Percentiles rank a stretch among this genome's conserved stretches.
These are phyloP conservation scores for Vesta saturnalis DNA, from an alignment of 2,888 invertebrate genomes.

Conservation along the genomic window DNA sequence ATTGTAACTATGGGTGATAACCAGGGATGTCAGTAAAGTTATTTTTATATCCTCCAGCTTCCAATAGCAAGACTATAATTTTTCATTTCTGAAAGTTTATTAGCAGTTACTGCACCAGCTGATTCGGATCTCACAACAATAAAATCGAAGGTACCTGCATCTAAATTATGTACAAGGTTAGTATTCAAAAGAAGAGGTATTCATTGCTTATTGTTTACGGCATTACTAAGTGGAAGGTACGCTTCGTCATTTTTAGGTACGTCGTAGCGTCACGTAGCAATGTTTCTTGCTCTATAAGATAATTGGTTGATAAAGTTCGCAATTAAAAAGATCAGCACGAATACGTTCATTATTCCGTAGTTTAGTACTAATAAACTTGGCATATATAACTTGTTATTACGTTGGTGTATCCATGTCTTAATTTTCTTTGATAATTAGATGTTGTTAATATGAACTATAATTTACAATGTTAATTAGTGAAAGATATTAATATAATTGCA, in stretches of 20 bases:
- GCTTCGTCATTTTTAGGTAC: not conserved
- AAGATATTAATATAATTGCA: too few relatives aligned
- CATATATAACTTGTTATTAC: too few relatives aligned
- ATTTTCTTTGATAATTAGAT: too few relatives aligned
- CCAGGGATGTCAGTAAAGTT: constrained; percentile 27
- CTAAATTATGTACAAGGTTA: not conserved
- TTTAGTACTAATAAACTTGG: too few relatives aligned
- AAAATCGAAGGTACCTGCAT: constrained; percentile 67
- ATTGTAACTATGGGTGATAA: constrained; percentile 23
- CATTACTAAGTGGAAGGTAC: not conserved
- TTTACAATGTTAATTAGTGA: too few relatives aligned
- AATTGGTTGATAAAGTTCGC: too few relatives aligned
- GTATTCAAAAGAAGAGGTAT: too few relatives aligned
- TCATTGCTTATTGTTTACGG: not conserved
- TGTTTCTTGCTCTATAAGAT: not conserved
- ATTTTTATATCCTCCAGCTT: constrained; percentile 65
- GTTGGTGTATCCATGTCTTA: too few relatives aligned
- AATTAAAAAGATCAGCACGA: too few relatives aligned
- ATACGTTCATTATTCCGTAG: too few relatives aligned
- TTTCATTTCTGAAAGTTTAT: constrained; percentile 71
- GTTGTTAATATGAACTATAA: too few relatives aligned
- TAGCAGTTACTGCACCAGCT: constrained; percentile 73
- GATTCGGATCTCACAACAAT: constrained; percentile 75
- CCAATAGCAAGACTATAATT: constrained; percentile 73
- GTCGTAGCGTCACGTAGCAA: not conserved